These are phyloP conservation scores for Synergus japonicus DNA, from an alignment of 2,888 invertebrate species.

Conservation along the genomic window DNA sequence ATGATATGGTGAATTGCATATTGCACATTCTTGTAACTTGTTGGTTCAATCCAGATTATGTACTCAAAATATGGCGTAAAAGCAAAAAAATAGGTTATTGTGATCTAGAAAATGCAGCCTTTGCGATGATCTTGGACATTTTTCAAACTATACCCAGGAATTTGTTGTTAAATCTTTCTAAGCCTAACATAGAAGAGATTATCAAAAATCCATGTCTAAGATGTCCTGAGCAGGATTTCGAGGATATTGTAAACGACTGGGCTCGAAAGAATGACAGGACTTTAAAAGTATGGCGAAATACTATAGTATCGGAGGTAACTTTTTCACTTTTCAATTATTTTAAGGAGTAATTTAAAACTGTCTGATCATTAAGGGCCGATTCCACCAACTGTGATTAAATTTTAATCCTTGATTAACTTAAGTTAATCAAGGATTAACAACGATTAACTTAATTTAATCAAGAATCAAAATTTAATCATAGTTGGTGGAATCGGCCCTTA, in stretches of 20 bases:
- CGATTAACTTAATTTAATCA: no score
- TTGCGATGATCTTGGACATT: constrained; percentile 45
- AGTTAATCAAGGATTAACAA: no score
- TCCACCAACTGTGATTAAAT: no score
- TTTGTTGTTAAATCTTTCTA: constrained; percentile 34
- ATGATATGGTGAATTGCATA: constrained; percentile 46
- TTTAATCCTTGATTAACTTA: no score
- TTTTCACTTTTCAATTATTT: not conserved
- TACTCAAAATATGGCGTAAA: constrained; percentile 46
- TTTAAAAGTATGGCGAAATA: not conserved
- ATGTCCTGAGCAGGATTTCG: constrained; percentile 37
- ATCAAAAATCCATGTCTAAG: constrained; percentile 47
- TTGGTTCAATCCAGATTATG: constrained; percentile 42
- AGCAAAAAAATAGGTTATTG: not conserved
- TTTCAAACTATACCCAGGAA: constrained; percentile 44
- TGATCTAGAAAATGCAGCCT: constrained; percentile 46
- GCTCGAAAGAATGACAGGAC: constrained; percentile 7
- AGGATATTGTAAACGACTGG: constrained; percentile 38
- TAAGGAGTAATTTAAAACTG: not conserved
- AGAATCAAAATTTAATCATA: no score
- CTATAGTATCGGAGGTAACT: not conserved
- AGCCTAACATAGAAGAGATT: constrained; percentile 45
- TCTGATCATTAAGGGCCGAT: not conserved
- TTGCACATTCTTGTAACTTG: constrained; percentile 46
- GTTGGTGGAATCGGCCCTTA: no score